Conservation (phyloP, 2,888 invertebrate species). For the Spodoptera exigua region DNA sequence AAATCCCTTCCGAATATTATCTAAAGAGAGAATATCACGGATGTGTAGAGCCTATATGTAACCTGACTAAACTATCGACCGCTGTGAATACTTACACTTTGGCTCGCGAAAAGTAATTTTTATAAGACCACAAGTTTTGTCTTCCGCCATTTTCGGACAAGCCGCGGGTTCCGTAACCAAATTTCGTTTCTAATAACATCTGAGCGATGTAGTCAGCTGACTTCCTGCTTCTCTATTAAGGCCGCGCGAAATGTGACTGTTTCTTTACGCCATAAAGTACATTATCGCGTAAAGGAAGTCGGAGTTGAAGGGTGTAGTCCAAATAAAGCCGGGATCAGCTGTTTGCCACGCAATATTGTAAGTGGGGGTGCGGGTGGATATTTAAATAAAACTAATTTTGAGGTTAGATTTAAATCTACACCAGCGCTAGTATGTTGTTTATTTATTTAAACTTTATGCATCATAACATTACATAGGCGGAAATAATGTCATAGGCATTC, state of each 20-base stretch:
- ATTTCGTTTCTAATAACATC: conserved; percentile 58
- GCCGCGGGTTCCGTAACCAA: conserved; percentile 46
- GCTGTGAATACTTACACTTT: too few relatives aligned
- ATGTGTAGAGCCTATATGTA: too few relatives aligned
- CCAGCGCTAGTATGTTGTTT: too few relatives aligned
- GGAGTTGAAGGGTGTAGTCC: conserved; percentile 43
- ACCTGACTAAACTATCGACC: too few relatives aligned
- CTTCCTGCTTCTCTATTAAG: conserved; percentile 57
- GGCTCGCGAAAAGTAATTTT: too few relatives aligned
- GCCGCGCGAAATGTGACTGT: conserved; percentile 21
- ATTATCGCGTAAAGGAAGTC: background rate
- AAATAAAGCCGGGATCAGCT: conserved; percentile 62
- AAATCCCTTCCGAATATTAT: too few relatives aligned
- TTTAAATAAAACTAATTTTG: conserved; percentile 49
- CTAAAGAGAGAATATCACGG: too few relatives aligned
- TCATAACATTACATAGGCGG: too few relatives aligned
- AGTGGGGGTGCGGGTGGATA: conserved; percentile 50
- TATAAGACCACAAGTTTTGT: conserved; percentile 56
- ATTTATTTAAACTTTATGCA: too few relatives aligned
- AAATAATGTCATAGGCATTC: too few relatives aligned
- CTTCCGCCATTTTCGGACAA: conserved; percentile 33
- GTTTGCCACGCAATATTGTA: conserved; percentile 55
- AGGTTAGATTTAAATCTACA: conserved; percentile 44
- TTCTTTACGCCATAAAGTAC: background rate
- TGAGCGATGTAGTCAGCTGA: conserved; percentile 62